These are phyloP conservation scores for Ornithorhynchus anatinus DNA, from an alignment of 2,113 vertebrate genomes.

Conservation along the genomic window DNA sequence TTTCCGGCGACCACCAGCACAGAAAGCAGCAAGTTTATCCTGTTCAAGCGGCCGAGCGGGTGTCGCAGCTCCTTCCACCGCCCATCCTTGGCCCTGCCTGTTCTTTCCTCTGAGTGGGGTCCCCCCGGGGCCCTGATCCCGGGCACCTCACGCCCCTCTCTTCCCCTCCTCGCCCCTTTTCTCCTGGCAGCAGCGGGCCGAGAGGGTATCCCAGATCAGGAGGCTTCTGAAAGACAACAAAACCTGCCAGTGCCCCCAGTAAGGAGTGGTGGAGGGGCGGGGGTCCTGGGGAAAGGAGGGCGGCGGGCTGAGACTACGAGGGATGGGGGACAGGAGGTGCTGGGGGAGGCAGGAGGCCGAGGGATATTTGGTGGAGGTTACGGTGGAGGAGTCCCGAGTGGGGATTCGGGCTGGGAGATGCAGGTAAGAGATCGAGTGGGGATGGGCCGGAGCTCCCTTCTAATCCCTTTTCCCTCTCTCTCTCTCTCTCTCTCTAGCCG, in stretches of 20 bases:
- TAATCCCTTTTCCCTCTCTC: background rate
- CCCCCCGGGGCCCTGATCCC: slow-evolving; percentile 12
- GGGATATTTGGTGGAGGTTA: background rate
- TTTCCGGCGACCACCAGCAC: too few species aligned
- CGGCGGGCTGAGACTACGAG: fast-evolving
- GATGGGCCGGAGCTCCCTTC: background rate
- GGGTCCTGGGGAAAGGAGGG: background rate
- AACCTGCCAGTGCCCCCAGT: slow-evolving; percentile 72
- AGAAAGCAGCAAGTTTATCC: background rate
- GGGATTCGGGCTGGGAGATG: fast-evolving
- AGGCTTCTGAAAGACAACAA: slow-evolving; percentile 71
- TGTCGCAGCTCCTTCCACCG: background rate
- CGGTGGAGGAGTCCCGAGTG: too few species aligned
- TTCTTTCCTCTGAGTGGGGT: background rate
- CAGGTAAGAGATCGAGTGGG: fast-evolving
- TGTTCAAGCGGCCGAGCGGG: slow-evolving; percentile 5
- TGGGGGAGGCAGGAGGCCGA: background rate
- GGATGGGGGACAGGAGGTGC: background rate
- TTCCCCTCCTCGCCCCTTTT: slow-evolving; percentile 36
- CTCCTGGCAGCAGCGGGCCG: slow-evolving; percentile 60
- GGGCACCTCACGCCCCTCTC: background rate
- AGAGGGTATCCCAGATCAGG: slow-evolving; percentile 65
- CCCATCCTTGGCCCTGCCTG: slow-evolving; percentile 1
- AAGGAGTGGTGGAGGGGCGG: slow-evolving; percentile 36
- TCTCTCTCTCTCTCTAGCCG: slow-evolving; percentile 3